These are phyloP conservation scores for Phrynocephalus vlangalii DNA, from an alignment of 2,797 vertebrate genomes.

Conservation along the genomic window DNA sequence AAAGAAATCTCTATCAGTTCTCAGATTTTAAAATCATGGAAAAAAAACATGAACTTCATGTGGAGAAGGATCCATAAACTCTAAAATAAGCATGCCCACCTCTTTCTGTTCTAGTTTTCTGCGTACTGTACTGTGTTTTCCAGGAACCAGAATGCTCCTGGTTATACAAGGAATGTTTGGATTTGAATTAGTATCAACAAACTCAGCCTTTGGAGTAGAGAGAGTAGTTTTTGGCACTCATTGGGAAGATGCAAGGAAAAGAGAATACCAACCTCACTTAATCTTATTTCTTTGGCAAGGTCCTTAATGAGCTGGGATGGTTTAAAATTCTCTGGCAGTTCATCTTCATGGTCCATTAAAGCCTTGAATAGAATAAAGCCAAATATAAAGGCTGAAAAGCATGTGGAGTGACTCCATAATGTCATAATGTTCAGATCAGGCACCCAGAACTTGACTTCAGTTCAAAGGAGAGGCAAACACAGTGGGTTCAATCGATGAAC, in stretches of 20 bases:
- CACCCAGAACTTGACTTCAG: neutral
- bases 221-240: neutral
- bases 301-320: conserved; percentile 98
- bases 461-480: neutral
- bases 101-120: neutral
- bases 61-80: neutral
- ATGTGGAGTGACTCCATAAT: fast-evolving
- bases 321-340: conserved; percentile 98
- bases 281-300: conserved; percentile 98
- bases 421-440: conserved; percentile 20
- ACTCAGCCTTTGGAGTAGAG: neutral
- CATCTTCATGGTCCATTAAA: conserved; percentile 95
- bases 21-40: neutral
- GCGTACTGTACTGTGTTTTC: neutral
- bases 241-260: neutral
- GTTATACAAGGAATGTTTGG: neutral
- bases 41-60: neutral
- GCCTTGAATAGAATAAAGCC: conserved; percentile 81
- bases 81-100: neutral
- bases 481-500: neutral
- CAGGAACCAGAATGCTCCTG: neutral
- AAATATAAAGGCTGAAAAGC: neutral
- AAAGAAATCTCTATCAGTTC: too few relatives aligned
- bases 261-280: conserved; percentile 89
- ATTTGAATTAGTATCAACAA: neutral